Evolutionary conservation across 2,113 vertebrate species (phyloP), one percentile per base, ranked within the genome.

Genomic region (Pholis gunnellus): DNA sequence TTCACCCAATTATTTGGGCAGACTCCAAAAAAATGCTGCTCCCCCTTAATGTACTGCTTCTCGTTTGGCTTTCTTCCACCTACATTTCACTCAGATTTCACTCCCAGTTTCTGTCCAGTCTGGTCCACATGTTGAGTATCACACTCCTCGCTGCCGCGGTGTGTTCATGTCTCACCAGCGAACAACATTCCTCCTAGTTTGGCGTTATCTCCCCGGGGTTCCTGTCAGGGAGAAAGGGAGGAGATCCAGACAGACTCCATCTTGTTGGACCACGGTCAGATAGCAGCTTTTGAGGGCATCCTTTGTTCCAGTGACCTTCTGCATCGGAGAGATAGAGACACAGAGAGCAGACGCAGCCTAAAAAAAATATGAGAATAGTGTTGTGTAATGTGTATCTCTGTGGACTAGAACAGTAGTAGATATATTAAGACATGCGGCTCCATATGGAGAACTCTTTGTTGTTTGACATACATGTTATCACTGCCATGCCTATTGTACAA

Each of bases 151-250:
- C 75, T 61, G 69, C 52, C 54, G 60, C 50, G 17, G 34, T 76
- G 48, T 82, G 44, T 86, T 60, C 3, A 61, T 88, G 66, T 84
- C 73, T 70, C 60, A 67, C 63, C 67, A 76, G 46, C 65, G 81
- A 87, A 74, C 75, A 87, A 11, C 84, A 77, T 74, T 85, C 78
- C 80, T 89, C 48, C 57, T 36, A 44, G 38, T 52, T 52, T 34
- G 61, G 56, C 71, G 67, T 90, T 87, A 88, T 92, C 84, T 91
- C 76, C 54, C 70, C 80, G 81, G 87, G 86, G 92, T 92, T 86
- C 82, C 72, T 87, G 86, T 87, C 61, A 79, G 67, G 59, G 87
- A 38, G 76, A 77, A 84, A 79, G 61, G 73, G 87, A 81, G 81
- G 83, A 71, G 82, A 92, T 91, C 79, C 78, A 91, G 86, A 90